Conservation (phyloP, 2,113 vertebrate genomes). For the Sturnus vulgaris region DNA sequence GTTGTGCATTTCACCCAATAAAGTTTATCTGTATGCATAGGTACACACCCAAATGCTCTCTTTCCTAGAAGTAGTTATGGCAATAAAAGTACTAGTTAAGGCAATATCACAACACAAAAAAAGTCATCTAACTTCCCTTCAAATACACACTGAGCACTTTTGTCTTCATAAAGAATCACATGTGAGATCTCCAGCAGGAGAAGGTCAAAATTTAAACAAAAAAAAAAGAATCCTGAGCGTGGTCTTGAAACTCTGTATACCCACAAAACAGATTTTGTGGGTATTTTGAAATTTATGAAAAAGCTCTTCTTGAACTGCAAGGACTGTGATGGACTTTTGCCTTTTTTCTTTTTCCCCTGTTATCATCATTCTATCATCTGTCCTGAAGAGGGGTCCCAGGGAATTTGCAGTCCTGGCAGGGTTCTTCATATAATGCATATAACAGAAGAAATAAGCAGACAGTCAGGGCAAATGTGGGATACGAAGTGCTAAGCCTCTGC, state of each 20-base stretch:
- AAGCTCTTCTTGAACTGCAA: background rate
- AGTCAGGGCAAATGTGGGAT: background rate
- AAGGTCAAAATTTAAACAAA: background rate
- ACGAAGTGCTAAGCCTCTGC: background rate
- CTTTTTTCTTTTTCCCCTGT: background rate
- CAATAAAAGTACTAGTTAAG: background rate
- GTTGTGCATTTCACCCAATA: constrained; percentile 53
- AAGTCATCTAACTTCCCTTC: background rate
- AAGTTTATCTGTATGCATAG: constrained; percentile 73
- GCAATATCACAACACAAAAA: background rate
- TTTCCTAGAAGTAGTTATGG: constrained; percentile 45
- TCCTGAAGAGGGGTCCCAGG: background rate
- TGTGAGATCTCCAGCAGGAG: background rate
- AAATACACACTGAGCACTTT: background rate
- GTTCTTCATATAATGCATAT: accelerated
- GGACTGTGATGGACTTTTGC: background rate
- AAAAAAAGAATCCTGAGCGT: background rate
- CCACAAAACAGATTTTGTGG: background rate
- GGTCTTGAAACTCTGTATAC: background rate
- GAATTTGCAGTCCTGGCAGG: background rate
- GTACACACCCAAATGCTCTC: constrained; percentile 58
- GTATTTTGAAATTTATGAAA: background rate
- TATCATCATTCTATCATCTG: background rate
- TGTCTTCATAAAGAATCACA: background rate
- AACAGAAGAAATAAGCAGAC: background rate